A percentile compares a stretch with the other conserved stretches of the same genome.
phyloP scores from a whole-genome alignment of 2,113 vertebrate genomes.

The Etheostoma cragini region DNA sequence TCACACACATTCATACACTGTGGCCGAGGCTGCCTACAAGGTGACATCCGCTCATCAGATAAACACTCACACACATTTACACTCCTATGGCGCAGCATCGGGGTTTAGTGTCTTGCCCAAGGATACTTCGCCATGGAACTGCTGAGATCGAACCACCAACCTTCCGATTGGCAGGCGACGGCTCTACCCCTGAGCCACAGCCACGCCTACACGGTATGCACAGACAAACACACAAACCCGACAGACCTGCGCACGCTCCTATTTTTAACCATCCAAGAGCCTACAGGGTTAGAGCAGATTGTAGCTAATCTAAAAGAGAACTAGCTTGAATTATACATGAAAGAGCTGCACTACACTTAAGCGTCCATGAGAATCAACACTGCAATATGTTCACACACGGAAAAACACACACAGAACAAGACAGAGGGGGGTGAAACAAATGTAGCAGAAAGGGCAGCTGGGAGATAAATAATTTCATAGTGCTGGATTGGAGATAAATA shows the following conservation, averaged over 20 bases:
- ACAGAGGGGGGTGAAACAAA: slow-evolving; percentile 1
- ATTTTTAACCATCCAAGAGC: slow-evolving; percentile 73
- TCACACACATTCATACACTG: too few species aligned
- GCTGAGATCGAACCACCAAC: too few species aligned
- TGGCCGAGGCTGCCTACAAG: too few species aligned
- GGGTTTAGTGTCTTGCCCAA: too few species aligned
- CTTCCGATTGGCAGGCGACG: too few species aligned
- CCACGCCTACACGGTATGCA: background rate
- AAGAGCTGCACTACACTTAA: slow-evolving; percentile 63
- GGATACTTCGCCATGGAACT: too few species aligned
- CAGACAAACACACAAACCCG: slow-evolving; percentile 23
- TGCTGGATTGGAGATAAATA: background rate
- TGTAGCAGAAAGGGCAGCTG: slow-evolving; percentile 25
- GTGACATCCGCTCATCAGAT: too few species aligned
- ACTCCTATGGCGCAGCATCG: too few species aligned
- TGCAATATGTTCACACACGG: slow-evolving; percentile 55
- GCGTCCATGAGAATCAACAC: slow-evolving; percentile 57
- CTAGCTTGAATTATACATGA: slow-evolving; percentile 82
- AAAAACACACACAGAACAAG: slow-evolving; percentile 29
- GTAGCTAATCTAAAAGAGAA: slow-evolving; percentile 67
- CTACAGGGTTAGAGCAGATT: slow-evolving; percentile 70
- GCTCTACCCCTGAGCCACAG: too few species aligned
- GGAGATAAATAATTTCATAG: slow-evolving; percentile 7
- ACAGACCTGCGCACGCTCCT: slow-evolving; percentile 48
- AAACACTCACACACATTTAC: too few species aligned